phyloP scores from a whole-genome alignment of 2,888 invertebrate species.

The Eulithis testata region DNA sequence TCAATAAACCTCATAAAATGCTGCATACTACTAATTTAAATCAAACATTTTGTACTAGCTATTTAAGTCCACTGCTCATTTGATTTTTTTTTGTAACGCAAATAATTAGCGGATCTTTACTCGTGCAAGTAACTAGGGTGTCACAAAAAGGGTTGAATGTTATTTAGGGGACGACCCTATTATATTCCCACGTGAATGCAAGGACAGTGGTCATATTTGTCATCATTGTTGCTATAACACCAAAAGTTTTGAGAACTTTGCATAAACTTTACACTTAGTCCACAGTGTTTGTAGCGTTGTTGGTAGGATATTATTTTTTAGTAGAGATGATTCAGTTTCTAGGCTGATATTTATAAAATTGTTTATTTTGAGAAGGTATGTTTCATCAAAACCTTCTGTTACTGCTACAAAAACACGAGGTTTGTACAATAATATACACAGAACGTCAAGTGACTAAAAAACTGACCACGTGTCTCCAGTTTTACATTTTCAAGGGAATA shows the following conservation, averaged over 20 bases:
- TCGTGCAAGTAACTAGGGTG: conserved; percentile 68
- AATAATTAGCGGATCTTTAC: conserved; percentile 55
- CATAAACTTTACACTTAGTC: conserved; percentile 6
- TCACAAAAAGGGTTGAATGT: conserved; percentile 73
- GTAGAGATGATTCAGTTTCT: no score
- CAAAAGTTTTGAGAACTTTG: conserved; percentile 16
- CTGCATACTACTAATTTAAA: conserved; percentile 40
- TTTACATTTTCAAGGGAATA: no score
- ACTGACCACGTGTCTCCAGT: conserved; percentile 41
- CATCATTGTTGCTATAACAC: conserved; percentile 22
- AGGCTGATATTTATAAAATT: background rate
- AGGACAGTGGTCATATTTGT: conserved; percentile 48
- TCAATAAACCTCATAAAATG: conserved; percentile 73
- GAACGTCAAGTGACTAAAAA: conserved; percentile 42
- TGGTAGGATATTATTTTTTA: no score
- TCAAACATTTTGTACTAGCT: conserved; percentile 38
- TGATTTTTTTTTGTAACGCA: conserved; percentile 46
- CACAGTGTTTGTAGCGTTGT: conserved; percentile 2
- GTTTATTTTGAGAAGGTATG: conserved; percentile 8
- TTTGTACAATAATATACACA: conserved; percentile 37
- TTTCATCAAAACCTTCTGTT: conserved; percentile 6
- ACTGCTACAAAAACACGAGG: conserved; percentile 26
- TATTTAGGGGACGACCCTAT: conserved; percentile 69
- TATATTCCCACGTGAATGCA: conserved; percentile 47
- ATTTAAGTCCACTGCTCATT: conserved; percentile 38